Percentiles rank a stretch among this genome's conserved stretches.
Conservation (phyloP, 2,113 vertebrate species). For the Cercopithecus mona region DNA sequence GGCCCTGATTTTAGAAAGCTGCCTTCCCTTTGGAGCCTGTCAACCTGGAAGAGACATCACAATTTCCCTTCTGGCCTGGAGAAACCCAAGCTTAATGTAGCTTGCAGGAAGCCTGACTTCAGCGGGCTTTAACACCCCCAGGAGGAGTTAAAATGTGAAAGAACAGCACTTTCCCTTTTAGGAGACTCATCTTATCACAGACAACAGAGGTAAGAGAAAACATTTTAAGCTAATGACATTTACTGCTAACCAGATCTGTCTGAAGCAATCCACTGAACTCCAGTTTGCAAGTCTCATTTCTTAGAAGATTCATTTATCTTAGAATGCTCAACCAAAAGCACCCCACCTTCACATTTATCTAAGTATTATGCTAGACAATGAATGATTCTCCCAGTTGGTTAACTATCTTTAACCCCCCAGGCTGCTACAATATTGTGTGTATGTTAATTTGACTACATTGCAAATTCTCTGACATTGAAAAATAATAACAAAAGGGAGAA, state of each 20-base stretch:
- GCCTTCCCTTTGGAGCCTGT: constrained; percentile 47
- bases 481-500: constrained; percentile 63
- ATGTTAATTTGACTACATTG: constrained; percentile 70
- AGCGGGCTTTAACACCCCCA: constrained; percentile 72
- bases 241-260: constrained; percentile 82
- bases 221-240: constrained; percentile 83
- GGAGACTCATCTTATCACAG: constrained; percentile 74
- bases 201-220: constrained; percentile 75
- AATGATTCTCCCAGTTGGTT: constrained; percentile 76
- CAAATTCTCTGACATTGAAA: constrained; percentile 69
- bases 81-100: constrained; percentile 68
- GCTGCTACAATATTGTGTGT: constrained; percentile 62
- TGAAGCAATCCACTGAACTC: constrained; percentile 79
- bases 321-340: constrained; percentile 74
- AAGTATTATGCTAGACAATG: constrained; percentile 79
- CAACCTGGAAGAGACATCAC: constrained; percentile 69
- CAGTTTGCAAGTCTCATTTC: constrained; percentile 78
- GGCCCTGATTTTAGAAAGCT: neutral
- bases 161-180: constrained; percentile 73
- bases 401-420: constrained; percentile 79
- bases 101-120: constrained; percentile 74
- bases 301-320: constrained; percentile 83
- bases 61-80: constrained; percentile 67
- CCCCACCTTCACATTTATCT: constrained; percentile 73
- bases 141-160: constrained; percentile 83